Evolutionary conservation across 1,140 invertebrate species (phyloP), one percentile per base, ranked within the genome.

Genomic region (Rhagoletis pomonella): DNA sequence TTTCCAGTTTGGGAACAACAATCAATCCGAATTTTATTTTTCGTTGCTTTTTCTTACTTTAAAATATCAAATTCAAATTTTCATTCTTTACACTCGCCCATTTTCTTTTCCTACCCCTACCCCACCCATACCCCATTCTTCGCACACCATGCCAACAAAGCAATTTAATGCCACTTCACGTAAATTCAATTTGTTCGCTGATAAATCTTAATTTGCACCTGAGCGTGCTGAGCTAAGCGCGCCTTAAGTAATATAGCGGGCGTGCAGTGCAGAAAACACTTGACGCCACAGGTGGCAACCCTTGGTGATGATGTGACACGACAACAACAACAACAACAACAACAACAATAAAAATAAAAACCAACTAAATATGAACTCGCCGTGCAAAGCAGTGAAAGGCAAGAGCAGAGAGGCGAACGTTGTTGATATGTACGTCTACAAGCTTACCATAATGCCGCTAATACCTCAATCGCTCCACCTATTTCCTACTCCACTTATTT

Each of bases 161-260:
- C 73, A 55, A 81, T 81, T 81, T 58, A 81, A 81, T 55, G 73
- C 73, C 73, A 81, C 73, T 81, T 81, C 73, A 81, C 73, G 73
- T 81, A 81, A 81, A 81, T 81, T 81, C 73, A 81, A 81, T 81
- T 81, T 81, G 73, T 81, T 81, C 47, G 73, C n/a, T 81, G 73
- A 81, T 81, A 81, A 81, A 81, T 81, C 73, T 81, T 81, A 81
- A 81, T 81, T 81, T 81, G 73, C 73, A 81, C 73, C 73, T 81
- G 73, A 81, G 47, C 73, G 73, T 81, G 73, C 73, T 58, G 73
- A 55, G 47, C 73, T 81, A 9, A 19, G 73, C 50, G 73, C 44
- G 44, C 47, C 73, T 81, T 81, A 81, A 29, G 29, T 29, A 29
- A 81, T 19, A 55, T n/a, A 29, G 6, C 73, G 73, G 73, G 73